Conservation (phyloP, 2,888 invertebrate species). For the Calliphora vomitoria region DNA sequence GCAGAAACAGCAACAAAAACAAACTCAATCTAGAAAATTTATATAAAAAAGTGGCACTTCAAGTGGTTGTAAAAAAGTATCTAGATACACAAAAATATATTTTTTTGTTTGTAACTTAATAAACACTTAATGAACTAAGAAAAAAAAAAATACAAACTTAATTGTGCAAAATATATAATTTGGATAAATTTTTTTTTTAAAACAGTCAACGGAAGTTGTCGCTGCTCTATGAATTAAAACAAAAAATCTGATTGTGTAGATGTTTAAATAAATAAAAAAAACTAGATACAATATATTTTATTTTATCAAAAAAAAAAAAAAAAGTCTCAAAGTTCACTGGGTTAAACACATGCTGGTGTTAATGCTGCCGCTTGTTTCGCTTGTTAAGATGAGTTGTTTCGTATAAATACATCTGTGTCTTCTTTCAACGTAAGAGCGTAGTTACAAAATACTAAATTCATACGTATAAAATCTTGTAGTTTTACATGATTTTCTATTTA, state of each 20-base stretch:
- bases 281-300: neutral
- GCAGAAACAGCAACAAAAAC: slow-evolving; percentile 18
- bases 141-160: slow-evolving; percentile 32
- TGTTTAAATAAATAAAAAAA: neutral
- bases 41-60: slow-evolving; percentile 21
- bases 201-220: slow-evolving; percentile 20
- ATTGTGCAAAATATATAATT: slow-evolving; percentile 17
- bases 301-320: slow-evolving; percentile 36
- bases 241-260: neutral
- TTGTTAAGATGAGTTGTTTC: neutral
- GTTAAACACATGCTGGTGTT: slow-evolving; percentile 67
- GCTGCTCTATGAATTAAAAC: neutral
- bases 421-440: neutral
- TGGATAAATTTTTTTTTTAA: neutral
- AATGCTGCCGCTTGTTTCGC: slow-evolving; percentile 13
- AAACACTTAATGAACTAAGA: slow-evolving; percentile 44
- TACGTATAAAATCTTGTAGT: neutral
- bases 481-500: slow-evolving; percentile 22
- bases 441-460: slow-evolving; percentile 7
- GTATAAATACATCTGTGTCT: slow-evolving; percentile 1
- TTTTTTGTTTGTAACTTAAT: slow-evolving; percentile 48
- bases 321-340: slow-evolving; percentile 68
- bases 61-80: slow-evolving; percentile 45
- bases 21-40: slow-evolving; percentile 3
- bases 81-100: slow-evolving; percentile 41